A percentile compares a stretch with the other conserved stretches of the same genome.
Evolutionary conservation across 2,113 vertebrate genomes (phyloP).

Genomic region (Sclerurus mexicanus): DNA sequence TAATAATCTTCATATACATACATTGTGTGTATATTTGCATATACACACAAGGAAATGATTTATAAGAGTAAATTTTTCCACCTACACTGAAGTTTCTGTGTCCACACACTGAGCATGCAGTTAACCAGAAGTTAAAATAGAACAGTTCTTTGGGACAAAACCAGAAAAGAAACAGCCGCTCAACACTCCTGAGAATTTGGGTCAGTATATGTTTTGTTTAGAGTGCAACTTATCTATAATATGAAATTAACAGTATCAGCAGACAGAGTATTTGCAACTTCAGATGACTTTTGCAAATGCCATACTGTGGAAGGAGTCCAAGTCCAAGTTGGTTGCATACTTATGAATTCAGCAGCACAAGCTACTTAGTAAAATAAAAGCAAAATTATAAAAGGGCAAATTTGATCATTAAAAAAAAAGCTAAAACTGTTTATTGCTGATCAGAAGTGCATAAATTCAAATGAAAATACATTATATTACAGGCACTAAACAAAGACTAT

Average conservation of each 20-base stretch:
- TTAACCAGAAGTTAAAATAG: background rate
- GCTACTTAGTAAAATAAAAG: background rate
- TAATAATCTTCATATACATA: background rate
- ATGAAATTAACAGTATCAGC: background rate
- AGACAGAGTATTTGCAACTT: background rate
- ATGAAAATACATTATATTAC: background rate
- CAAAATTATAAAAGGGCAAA: background rate
- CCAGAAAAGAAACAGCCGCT: background rate
- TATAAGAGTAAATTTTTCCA: background rate
- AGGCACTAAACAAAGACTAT: background rate
- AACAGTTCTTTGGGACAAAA: background rate
- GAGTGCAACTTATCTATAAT: background rate
- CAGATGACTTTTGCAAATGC: background rate
- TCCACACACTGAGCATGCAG: background rate
- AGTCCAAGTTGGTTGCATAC: background rate
- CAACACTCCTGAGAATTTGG: background rate
- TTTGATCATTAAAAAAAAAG: background rate
- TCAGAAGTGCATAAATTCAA: conserved; percentile 10
- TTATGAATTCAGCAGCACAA: background rate
- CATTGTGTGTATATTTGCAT: background rate
- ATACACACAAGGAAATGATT: background rate
- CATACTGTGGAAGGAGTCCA: background rate
- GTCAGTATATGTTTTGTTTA: background rate
- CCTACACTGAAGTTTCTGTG: background rate
- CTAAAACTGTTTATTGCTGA: background rate